Conservation (phyloP, 2,797 vertebrate genomes). For the Acestrorhynchus altus region DNA sequence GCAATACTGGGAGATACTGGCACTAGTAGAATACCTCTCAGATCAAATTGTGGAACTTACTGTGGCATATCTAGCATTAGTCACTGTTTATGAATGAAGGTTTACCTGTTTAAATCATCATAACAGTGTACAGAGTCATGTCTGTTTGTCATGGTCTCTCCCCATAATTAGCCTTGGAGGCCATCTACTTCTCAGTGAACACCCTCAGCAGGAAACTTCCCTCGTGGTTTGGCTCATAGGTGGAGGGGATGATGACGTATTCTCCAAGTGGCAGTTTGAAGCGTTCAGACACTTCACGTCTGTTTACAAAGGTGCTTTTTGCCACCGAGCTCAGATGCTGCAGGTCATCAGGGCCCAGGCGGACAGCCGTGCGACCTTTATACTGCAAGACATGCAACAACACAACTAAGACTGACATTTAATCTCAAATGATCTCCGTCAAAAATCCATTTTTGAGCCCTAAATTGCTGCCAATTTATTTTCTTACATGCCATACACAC, state of each 20-base stretch:
- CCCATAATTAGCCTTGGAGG: slow-evolving; percentile 48
- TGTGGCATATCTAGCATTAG: too few species aligned
- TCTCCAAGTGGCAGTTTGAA: slow-evolving; percentile 78
- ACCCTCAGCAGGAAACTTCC: slow-evolving; percentile 76
- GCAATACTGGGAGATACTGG: too few species aligned
- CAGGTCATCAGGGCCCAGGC: slow-evolving; percentile 76
- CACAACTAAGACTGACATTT: too few species aligned
- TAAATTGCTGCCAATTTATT: neutral
- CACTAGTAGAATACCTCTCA: too few species aligned
- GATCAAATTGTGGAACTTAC: too few species aligned
- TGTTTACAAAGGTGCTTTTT: slow-evolving; percentile 69
- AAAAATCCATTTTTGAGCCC: too few species aligned
- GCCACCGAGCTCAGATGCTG: slow-evolving; percentile 68
- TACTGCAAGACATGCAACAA: slow-evolving; percentile 55
- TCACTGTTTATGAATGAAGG: too few species aligned
- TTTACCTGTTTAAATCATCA: too few species aligned
- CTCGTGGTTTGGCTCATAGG: slow-evolving; percentile 74
- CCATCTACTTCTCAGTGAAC: slow-evolving; percentile 77
- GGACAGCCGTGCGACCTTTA: slow-evolving; percentile 80
- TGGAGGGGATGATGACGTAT: slow-evolving; percentile 79
- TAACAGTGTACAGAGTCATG: too few species aligned
- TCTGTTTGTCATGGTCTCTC: too few species aligned
- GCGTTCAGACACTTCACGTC: slow-evolving; percentile 70
- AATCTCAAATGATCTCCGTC: too few species aligned
- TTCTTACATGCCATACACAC: slow-evolving; percentile 22